Evolutionary conservation across 1,140 invertebrate genomes (phyloP).

Genomic region (Hycleus phaleratus): DNA sequence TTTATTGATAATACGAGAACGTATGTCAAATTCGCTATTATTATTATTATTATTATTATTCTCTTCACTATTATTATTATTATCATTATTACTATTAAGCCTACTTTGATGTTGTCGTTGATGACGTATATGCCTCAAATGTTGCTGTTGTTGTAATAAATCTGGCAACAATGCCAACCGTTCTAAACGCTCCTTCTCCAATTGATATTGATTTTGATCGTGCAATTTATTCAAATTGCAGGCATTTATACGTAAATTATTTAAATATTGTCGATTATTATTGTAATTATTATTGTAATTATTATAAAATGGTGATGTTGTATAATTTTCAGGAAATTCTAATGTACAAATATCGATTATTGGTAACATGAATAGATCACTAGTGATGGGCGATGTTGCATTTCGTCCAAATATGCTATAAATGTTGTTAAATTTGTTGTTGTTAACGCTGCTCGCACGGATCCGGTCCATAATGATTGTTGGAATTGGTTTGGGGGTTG

Average conservation of each 20-base stretch:
- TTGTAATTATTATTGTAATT: too few relatives aligned
- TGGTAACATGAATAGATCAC: constrained; percentile 32
- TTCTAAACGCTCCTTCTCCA: constrained; percentile 25
- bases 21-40: constrained; percentile 1
- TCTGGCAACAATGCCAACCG: constrained; percentile 21
- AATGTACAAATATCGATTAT: constrained; percentile 35
- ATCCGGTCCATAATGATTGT: constrained; percentile 32
- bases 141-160: constrained; percentile 18
- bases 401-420: constrained; percentile 32
- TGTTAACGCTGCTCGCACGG: constrained; percentile 3
- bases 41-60: neutral
- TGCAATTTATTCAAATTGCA: constrained; percentile 30
- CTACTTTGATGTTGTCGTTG: constrained; percentile 24
- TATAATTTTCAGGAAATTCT: constrained; percentile 29
- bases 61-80: too few relatives aligned
- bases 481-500: constrained; percentile 35
- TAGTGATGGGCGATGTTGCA: constrained; percentile 30
- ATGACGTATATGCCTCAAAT: constrained; percentile 28
- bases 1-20: constrained; percentile 12
- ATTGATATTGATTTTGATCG: constrained; percentile 21
- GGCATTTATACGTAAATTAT: constrained; percentile 20
- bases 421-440: constrained; percentile 29
- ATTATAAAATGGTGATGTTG: neutral
- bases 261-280: neutral
- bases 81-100: neutral